Base-by-base conservation (phyloP, 2,888 invertebrate genomes). In the Netelia inedita region DNA sequence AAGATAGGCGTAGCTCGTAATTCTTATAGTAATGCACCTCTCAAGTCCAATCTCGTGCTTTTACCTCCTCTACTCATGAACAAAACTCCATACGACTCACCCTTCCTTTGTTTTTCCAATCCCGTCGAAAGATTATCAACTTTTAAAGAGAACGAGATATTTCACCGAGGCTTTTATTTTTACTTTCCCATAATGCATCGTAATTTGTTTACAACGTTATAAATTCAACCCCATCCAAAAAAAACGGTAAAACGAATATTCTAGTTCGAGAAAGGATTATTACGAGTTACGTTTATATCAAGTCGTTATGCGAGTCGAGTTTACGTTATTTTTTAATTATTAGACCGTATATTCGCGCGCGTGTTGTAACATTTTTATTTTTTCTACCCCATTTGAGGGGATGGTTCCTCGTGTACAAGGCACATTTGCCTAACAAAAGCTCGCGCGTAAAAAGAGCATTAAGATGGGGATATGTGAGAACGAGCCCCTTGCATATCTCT, bases 401-500 rank as follows among this genome's bases (percentile, higher is more conserved):
- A 65, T 59, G 46, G 11, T 53, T 16, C 19, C 28, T 28, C 69
- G 21, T 57, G 23, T 43, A 9, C 1, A n/a, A 1, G 35, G 21
- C 8, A 41, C 46, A 46, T 59, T 74, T 23, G 35, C 57, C 63
- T 35, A 46, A 66, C 69, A 57, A 65, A 53, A 74, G 50, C 41
- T 79, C 46, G 55, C 68, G 35, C 35, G 69, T 75, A 71, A 81
- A 85, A 81, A 74, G 57, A 57, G 65, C 59, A 65, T 82, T 74
- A 74, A 69, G 71, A 71, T 35, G 35, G 69, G 74, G 85, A 69
- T 79, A 79, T 79, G 82, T 69, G 46, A 55, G 74, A 79, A 72
- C 53, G 41, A 59, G 65, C 46, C 21, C 61, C 55, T 46, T 35
- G 43, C 28, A 66, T 66, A 71, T 65, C 23, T 79, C 65, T 63